These are phyloP conservation scores for Drosophila busckii DNA, from an alignment of 1,140 invertebrate genomes.

Conservation along the genomic window DNA sequence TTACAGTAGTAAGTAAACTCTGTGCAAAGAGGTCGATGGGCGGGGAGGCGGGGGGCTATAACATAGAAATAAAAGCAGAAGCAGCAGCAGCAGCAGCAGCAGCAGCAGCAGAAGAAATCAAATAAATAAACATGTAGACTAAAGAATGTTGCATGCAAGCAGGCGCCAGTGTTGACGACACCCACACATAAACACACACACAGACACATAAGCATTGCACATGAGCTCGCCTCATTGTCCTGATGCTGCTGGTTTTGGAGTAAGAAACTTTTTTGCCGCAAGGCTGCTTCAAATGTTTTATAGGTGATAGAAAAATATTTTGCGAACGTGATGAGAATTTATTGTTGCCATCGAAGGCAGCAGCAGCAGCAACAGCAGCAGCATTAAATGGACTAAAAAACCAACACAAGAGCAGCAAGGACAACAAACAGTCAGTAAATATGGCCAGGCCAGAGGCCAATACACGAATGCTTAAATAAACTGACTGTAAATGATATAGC, in stretches of 20 bases:
- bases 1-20: too few species aligned
- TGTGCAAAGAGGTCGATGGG: too few species aligned
- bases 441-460: constrained; percentile 23
- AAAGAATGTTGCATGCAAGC: constrained; percentile 49
- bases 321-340: constrained; percentile 73
- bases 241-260: constrained; percentile 6
- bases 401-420: constrained; percentile 41
- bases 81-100: neutral
- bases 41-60: too few species aligned
- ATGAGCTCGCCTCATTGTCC: constrained; percentile 51
- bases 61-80: constrained; percentile 32
- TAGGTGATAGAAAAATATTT: constrained; percentile 76
- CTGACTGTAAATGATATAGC: constrained; percentile 57
- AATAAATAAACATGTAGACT: constrained; percentile 65
- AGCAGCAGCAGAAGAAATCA: constrained; percentile 45
- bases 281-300: constrained; percentile 69
- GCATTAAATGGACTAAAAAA: constrained; percentile 52
- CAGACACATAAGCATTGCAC: too few species aligned
- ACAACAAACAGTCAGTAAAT: constrained; percentile 23
- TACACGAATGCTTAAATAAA: constrained; percentile 53
- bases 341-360: constrained; percentile 55
- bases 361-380: too few species aligned
- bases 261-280: constrained; percentile 50
- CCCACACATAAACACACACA: constrained; percentile 1
- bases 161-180: constrained; percentile 1